Conservation (phyloP, 2,888 invertebrate genomes). For the Gibbula magus region DNA sequence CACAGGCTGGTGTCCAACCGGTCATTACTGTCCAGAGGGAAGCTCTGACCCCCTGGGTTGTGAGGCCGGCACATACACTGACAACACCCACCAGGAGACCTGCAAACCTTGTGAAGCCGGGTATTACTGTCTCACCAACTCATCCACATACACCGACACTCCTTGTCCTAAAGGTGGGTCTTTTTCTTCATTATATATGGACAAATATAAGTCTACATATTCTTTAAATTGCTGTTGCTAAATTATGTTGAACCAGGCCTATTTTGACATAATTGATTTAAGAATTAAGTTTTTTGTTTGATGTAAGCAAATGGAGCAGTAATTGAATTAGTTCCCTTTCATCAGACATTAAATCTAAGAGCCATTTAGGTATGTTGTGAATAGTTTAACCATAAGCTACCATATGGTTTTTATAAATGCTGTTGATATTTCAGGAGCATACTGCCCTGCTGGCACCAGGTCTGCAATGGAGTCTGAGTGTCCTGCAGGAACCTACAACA, state of each 20-base stretch:
- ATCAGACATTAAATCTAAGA: background rate
- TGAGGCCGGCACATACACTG: constrained; percentile 67
- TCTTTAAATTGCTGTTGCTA: too few species aligned
- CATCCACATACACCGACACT: constrained; percentile 61
- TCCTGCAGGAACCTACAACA: constrained; percentile 71
- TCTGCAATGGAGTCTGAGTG: constrained; percentile 54
- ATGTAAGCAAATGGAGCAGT: too few species aligned
- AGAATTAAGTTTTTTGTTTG: too few species aligned
- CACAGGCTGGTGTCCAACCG: constrained; percentile 66
- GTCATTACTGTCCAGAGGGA: constrained; percentile 70
- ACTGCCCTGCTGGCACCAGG: constrained; percentile 63
- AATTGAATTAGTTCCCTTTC: background rate
- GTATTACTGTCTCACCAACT: constrained; percentile 68
- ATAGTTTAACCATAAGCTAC: too few species aligned
- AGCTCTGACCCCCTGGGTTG: constrained; percentile 66
- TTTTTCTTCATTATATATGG: too few species aligned
- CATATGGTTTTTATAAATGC: background rate
- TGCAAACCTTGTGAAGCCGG: constrained; percentile 69
- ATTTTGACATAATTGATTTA: too few species aligned
- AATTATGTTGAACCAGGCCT: too few species aligned
- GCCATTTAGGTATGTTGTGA: background rate
- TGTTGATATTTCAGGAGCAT: constrained; percentile 55
- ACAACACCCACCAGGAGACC: constrained; percentile 56
- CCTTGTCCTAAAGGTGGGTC: constrained; percentile 67
- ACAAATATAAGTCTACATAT: too few species aligned